A percentile compares a stretch with the other conserved stretches of the same genome.
Evolutionary conservation across 2,797 vertebrate species (phyloP).

Genomic region (Gymnodraco acuticeps): DNA sequence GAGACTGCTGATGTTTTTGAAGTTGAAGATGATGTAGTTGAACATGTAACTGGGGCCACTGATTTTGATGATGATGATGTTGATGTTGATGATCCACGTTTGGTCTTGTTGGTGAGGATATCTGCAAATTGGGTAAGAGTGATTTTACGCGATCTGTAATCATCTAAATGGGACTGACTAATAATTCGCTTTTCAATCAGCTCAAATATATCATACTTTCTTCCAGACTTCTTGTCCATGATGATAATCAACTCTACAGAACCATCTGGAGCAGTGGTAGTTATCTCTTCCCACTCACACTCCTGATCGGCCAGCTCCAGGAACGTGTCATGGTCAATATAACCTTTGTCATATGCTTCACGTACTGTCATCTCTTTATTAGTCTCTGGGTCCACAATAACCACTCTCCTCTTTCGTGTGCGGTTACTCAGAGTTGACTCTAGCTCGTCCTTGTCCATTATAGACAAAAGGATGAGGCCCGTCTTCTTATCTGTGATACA

Average conservation of each 20-base stretch:
- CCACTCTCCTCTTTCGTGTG: conserved; percentile 91
- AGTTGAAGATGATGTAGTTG: conserved; percentile 29
- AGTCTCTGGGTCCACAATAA: conserved; percentile 96
- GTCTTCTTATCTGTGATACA: conserved; percentile 92
- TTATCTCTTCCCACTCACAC: conserved; percentile 99
- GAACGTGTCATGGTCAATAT: conserved; percentile 93
- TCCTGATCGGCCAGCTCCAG: conserved; percentile 92
- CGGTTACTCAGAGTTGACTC: conserved; percentile 88
- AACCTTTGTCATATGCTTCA: conserved; percentile 93
- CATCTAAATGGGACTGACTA: conserved; percentile 85
- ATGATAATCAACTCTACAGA: conserved; percentile 89
- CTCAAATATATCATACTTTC: conserved; percentile 91
- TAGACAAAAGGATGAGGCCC: conserved; percentile 90
- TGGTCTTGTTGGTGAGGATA: conserved; percentile 87
- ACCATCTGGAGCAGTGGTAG: conserved; percentile 91
- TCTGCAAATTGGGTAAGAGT: conserved; percentile 93
- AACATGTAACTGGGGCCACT: not conserved
- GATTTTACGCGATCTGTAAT: conserved; percentile 87
- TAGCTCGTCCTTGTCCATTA: conserved; percentile 89
- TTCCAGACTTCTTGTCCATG: conserved; percentile 90
- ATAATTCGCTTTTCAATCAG: conserved; percentile 89
- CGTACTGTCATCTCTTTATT: conserved; percentile 94
- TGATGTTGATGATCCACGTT: conserved; percentile 28
- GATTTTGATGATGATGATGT: conserved; percentile 4
- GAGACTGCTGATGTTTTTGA: conserved; percentile 24